Percentiles rank a stretch among this genome's conserved stretches.
Conservation (phyloP, 1,140 invertebrate genomes). For the Gonatopus flavifemur region DNA sequence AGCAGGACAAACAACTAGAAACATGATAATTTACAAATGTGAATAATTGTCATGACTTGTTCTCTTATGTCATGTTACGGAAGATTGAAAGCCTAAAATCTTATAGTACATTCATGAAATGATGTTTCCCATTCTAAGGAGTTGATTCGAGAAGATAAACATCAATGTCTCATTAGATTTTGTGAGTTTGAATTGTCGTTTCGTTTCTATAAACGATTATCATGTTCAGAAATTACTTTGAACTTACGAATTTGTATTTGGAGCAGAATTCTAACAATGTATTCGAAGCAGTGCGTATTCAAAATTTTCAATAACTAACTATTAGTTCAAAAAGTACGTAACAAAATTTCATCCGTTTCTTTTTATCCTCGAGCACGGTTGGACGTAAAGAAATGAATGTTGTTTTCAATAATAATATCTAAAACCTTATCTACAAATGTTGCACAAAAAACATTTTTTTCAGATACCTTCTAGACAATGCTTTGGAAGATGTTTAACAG, state of each 20-base stretch:
- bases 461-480: background rate
- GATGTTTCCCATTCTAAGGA: background rate
- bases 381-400: background rate
- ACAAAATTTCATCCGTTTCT: too few species aligned
- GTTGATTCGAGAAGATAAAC: too few species aligned
- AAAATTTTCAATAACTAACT: background rate
- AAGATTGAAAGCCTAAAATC: too few species aligned
- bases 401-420: background rate
- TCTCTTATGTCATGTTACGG: background rate
- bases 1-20: too few species aligned
- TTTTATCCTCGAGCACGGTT: background rate
- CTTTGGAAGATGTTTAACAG: background rate
- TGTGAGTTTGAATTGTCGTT: too few species aligned
- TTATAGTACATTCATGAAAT: background rate
- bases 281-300: background rate
- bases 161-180: too few species aligned
- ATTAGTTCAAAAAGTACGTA: too few species aligned
- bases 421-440: background rate
- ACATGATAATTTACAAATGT: background rate
- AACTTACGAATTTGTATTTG: background rate
- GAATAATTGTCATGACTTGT: too few species aligned
- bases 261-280: too few species aligned
- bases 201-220: background rate
- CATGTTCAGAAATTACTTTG: background rate
- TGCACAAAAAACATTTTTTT: background rate